A percentile compares a stretch with the other conserved stretches of the same genome.
These are phyloP conservation scores for Cheilinus undulatus DNA, from an alignment of 2,113 vertebrate species.

Conservation along the genomic window DNA sequence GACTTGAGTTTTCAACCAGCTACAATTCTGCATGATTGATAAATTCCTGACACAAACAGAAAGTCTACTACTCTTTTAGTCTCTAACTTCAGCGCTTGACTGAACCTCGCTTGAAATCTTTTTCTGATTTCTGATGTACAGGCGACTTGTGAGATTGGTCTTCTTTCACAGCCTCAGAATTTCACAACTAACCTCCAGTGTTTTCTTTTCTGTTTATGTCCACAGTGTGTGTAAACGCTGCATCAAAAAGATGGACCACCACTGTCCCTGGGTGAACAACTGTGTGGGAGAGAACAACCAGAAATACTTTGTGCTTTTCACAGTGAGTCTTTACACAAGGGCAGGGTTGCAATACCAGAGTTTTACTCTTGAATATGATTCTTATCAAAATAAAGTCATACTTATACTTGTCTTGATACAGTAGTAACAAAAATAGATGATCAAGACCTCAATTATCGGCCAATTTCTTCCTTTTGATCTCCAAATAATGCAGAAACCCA, in stretches of 20 bases:
- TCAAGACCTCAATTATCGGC: too few species aligned
- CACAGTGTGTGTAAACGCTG: slow-evolving; percentile 97
- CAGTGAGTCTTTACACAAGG: slow-evolving; percentile 86
- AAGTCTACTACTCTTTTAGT: too few species aligned
- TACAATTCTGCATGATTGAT: not conserved
- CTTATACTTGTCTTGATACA: too few species aligned
- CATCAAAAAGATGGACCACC: slow-evolving; percentile 99
- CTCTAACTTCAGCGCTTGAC: too few species aligned
- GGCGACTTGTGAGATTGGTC: too few species aligned
- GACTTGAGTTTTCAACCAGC: not conserved
- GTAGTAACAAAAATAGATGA: too few species aligned
- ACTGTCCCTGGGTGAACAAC: slow-evolving; percentile 99
- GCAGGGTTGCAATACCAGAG: too few species aligned
- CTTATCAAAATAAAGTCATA: too few species aligned
- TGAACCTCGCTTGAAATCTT: not conserved
- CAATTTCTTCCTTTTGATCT: too few species aligned
- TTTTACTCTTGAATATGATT: too few species aligned
- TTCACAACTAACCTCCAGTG: not conserved
- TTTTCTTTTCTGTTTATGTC: slow-evolving; percentile 14
- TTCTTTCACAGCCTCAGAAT: not conserved
- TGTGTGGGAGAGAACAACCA: slow-evolving; percentile 99
- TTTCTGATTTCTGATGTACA: too few species aligned
- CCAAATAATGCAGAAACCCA: too few species aligned
- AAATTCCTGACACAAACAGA: not conserved
- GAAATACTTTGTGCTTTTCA: slow-evolving; percentile 99